Evolutionary conservation across 2,888 invertebrate species (phyloP).

Genomic region (Sesia apiformis): DNA sequence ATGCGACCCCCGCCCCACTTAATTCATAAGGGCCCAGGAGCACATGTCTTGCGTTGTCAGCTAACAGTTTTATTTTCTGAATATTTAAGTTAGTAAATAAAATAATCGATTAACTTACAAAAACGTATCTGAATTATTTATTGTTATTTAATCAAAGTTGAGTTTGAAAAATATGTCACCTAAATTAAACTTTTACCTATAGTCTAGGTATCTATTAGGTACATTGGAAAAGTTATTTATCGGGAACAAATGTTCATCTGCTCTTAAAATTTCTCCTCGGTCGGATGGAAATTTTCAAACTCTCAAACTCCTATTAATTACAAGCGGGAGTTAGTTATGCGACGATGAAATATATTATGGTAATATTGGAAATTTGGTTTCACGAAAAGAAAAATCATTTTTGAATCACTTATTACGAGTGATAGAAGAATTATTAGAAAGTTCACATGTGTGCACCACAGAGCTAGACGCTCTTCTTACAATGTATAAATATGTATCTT

Average conservation of each 20-base stretch:
- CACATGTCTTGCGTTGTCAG: slow-evolving; percentile 29
- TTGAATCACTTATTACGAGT: too few relatives aligned
- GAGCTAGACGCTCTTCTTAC: too few relatives aligned
- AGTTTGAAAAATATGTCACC: background rate
- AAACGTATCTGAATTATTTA: background rate
- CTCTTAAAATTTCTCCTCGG: background rate
- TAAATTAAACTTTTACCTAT: too few relatives aligned
- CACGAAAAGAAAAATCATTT: background rate
- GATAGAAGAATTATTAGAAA: too few relatives aligned
- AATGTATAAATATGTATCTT: too few relatives aligned
- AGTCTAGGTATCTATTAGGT: background rate
- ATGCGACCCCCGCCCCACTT: slow-evolving; percentile 22
- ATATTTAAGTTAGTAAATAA: background rate
- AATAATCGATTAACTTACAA: background rate
- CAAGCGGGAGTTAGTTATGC: background rate
- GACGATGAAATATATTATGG: background rate
- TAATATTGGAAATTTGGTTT: background rate
- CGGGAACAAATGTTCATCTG: background rate
- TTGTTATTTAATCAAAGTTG: background rate
- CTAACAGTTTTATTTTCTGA: slow-evolving; percentile 6
- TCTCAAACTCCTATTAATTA: background rate
- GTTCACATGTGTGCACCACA: too few relatives aligned
- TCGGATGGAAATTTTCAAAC: background rate
- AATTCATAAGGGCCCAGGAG: slow-evolving; percentile 12
- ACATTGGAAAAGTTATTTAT: background rate